Conservation (phyloP, 2,888 invertebrate species). For the Drosophila tripunctata region DNA sequence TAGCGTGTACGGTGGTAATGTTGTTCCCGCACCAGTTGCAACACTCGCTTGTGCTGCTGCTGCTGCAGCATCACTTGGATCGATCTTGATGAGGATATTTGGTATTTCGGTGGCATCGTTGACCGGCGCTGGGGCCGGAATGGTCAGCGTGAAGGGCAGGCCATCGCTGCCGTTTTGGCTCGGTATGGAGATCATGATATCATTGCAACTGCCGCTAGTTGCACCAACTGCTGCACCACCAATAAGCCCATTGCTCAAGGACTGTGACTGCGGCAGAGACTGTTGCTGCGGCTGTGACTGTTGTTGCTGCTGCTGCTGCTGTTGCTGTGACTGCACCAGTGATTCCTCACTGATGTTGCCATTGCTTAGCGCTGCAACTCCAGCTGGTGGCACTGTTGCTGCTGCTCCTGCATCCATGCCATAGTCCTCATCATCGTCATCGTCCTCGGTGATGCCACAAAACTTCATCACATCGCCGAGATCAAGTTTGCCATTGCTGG, state of each 20-base stretch:
- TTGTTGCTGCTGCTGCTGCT: background rate
- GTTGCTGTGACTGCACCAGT: slow-evolving; percentile 20
- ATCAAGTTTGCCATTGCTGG: slow-evolving; percentile 86
- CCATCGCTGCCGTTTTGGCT: slow-evolving; percentile 82
- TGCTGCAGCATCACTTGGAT: slow-evolving; percentile 77
- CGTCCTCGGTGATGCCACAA: slow-evolving; percentile 89
- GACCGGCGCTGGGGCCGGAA: slow-evolving; percentile 77
- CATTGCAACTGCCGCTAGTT: slow-evolving; percentile 45
- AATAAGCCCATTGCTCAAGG: slow-evolving; percentile 27
- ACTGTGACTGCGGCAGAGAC: slow-evolving; percentile 1
- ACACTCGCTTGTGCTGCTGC: slow-evolving; percentile 43
- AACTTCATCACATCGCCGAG: slow-evolving; percentile 90
- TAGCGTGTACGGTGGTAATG: slow-evolving; percentile 83
- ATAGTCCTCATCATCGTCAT: slow-evolving; percentile 87
- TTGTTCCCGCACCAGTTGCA: slow-evolving; percentile 43
- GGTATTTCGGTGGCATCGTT: slow-evolving; percentile 76
- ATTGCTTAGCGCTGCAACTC: slow-evolving; percentile 16
- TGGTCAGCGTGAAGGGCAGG: slow-evolving; percentile 83
- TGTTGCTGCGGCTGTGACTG: slow-evolving; percentile 3
- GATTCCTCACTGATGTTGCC: slow-evolving; percentile 34
- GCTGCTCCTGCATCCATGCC: slow-evolving; percentile 73
- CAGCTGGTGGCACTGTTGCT: slow-evolving; percentile 20
- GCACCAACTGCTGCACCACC: too few relatives aligned
- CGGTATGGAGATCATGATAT: slow-evolving; percentile 85
- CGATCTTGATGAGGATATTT: slow-evolving; percentile 84